A percentile compares a stretch with the other conserved stretches of the same genome.
phyloP scores from a whole-genome alignment of 1,140 invertebrate genomes.

The Contarinia nasturtii region DNA sequence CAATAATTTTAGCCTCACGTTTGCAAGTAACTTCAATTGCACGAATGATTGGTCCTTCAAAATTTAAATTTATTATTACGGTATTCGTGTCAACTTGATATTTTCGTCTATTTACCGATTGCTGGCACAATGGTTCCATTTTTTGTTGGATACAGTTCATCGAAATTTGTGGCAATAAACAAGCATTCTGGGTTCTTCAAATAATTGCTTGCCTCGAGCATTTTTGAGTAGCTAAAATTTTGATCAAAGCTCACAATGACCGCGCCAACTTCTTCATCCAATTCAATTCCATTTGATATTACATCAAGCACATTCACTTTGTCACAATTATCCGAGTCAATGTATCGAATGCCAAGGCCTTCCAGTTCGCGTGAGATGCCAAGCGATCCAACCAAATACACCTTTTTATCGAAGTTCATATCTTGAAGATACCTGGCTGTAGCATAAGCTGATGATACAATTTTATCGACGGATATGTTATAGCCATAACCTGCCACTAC shows the following conservation, averaged over 20 bases:
- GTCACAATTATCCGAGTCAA: slow-evolving; percentile 38
- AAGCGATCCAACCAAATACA: slow-evolving; percentile 67
- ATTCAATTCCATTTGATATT: slow-evolving; percentile 24
- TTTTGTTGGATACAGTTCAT: slow-evolving; percentile 53
- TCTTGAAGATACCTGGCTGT: slow-evolving; percentile 61
- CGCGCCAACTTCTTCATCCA: slow-evolving; percentile 67
- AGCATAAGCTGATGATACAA: slow-evolving; percentile 69
- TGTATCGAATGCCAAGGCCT: slow-evolving; percentile 49
- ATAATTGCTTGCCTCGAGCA: slow-evolving; percentile 78
- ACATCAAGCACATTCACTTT: slow-evolving; percentile 15
- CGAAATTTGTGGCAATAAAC: slow-evolving; percentile 88
- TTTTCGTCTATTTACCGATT: slow-evolving; percentile 32
- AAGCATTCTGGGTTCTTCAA: slow-evolving; percentile 50
- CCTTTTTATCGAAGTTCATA: slow-evolving; percentile 56
- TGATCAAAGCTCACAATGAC: slow-evolving; percentile 91
- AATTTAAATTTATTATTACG: too few relatives aligned
- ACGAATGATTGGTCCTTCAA: slow-evolving; percentile 48
- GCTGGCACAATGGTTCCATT: slow-evolving; percentile 36
- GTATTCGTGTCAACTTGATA: slow-evolving; percentile 25
- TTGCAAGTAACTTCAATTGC: slow-evolving; percentile 65
- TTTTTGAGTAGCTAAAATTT: slow-evolving; percentile 77
- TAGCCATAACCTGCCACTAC: slow-evolving; percentile 67
- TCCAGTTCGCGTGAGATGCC: slow-evolving; percentile 69
- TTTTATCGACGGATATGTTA: slow-evolving; percentile 46
- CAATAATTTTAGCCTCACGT: slow-evolving; percentile 62